Conservation (phyloP, 37 sponge, comb jelly and placozoan species). For the Corticium candelabrum region DNA sequence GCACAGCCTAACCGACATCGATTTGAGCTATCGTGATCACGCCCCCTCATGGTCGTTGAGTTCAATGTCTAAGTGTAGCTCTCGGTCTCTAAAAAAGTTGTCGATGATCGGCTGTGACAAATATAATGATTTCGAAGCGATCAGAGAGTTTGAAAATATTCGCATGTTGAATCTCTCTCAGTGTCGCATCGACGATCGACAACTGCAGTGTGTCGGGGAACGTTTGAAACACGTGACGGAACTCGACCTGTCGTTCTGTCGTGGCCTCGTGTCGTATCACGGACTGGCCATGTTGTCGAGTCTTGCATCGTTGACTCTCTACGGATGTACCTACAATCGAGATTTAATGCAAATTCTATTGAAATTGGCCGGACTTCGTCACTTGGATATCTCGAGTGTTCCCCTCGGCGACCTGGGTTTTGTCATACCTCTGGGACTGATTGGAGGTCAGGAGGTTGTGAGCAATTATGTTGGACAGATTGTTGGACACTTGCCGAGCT, state of each 20-base stretch:
- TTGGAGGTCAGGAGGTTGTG: too few relatives aligned
- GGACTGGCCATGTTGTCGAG: neutral
- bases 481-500: neutral
- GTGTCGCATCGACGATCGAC: neutral
- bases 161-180: neutral
- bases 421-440: neutral
- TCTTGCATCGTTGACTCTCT: neutral
- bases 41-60: neutral
- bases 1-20: neutral
- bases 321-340: neutral
- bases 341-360: neutral
- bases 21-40: neutral
- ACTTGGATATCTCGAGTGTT: neutral
- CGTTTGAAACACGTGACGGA: neutral
- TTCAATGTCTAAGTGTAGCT: neutral
- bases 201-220: neutral
- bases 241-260: neutral
- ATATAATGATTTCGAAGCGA: neutral
- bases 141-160: neutral
- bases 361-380: neutral
- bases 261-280: neutral
- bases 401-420: too few relatives aligned
- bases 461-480: too few relatives aligned
- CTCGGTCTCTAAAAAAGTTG: neutral
- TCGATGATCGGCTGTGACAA: neutral